Evolutionary conservation across 35 echinoderm and acorn worm species (phyloP).

Genomic region (Nesometra sesokonis): DNA sequence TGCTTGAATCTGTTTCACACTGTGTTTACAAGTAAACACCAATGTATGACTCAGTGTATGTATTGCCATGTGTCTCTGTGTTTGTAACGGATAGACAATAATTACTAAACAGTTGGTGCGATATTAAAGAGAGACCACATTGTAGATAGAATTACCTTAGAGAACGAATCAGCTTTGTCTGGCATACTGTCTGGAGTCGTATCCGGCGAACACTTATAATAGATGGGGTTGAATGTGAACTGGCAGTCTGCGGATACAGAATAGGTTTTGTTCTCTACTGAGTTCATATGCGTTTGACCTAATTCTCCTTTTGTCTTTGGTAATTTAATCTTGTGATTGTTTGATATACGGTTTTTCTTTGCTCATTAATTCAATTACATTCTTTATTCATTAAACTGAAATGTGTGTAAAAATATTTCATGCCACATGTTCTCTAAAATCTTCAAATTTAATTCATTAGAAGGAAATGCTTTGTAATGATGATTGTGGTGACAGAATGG

Average conservation of each 20-base stretch:
- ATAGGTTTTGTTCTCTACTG: neutral
- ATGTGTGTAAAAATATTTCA: neutral
- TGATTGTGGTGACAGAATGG: neutral
- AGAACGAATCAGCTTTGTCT: neutral
- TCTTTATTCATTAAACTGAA: neutral
- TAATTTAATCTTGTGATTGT: neutral
- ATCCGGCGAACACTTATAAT: neutral
- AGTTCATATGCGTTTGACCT: neutral
- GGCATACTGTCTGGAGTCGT: neutral
- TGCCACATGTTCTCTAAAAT: neutral
- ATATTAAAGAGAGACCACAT: neutral
- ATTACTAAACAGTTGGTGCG: neutral
- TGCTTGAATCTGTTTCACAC: no score
- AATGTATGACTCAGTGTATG: neutral
- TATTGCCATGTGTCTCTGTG: neutral
- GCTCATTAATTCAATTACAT: neutral
- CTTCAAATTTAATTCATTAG: neutral
- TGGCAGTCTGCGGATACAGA: neutral
- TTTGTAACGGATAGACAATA: neutral
- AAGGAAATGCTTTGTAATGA: neutral
- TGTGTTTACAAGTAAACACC: no score
- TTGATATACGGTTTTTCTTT: neutral
- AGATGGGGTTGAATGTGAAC: neutral
- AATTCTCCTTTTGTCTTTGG: neutral
- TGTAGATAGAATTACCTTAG: neutral